phyloP scores from a whole-genome alignment of 2,888 invertebrate genomes.

The Dexiosoma caninum region DNA sequence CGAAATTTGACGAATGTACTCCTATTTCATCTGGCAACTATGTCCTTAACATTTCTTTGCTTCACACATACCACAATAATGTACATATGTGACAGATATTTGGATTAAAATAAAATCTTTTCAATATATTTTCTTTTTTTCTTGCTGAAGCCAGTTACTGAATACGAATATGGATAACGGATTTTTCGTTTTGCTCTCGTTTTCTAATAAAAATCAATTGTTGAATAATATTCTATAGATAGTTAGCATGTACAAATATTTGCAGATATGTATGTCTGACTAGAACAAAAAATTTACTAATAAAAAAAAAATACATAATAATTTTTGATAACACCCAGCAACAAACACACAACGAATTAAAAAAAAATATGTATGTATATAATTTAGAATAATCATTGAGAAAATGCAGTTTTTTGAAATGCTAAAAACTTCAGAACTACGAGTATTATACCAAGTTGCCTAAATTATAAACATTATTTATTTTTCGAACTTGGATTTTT shows the following conservation, averaged over 20 bases:
- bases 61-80: constrained; percentile 14
- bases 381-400: no score
- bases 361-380: no score
- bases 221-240: constrained; percentile 52
- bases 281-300: neutral
- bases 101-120: constrained; percentile 32
- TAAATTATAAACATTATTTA: no score
- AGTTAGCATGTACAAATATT: constrained; percentile 55
- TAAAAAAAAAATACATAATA: neutral
- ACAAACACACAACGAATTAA: no score
- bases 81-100: constrained; percentile 42
- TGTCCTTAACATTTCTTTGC: neutral
- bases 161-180: constrained; percentile 4
- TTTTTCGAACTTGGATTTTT: no score
- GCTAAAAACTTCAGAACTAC: no score
- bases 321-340: neutral
- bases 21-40: no score
- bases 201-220: constrained; percentile 51
- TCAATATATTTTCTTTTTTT: constrained; percentile 18
- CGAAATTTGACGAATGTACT: no score
- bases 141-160: constrained; percentile 14
- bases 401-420: no score
- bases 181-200: neutral
- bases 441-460: no score
- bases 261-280: constrained; percentile 42